Base-by-base conservation (phyloP, 2,888 invertebrate genomes). In the Apamea sordens region DNA sequence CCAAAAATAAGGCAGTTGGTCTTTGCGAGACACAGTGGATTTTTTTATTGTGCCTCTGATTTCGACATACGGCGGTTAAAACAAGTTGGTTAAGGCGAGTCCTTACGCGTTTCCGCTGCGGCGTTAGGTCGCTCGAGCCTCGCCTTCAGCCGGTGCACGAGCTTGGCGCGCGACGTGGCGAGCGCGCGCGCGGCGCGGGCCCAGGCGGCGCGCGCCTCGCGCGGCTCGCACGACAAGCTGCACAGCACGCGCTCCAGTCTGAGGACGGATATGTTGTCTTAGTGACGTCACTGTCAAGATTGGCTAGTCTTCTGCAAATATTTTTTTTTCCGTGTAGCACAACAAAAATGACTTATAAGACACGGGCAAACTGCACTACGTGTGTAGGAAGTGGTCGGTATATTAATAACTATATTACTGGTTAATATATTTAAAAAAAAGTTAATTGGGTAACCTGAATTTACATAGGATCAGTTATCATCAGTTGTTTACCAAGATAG, bases 161-260 rank as follows among this genome's bases (percentile, higher is more conserved):
- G 89, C 53, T 88, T 86, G 5, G 88, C 85, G 59, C 93, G 91
- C 4, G 93, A 69, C 3, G 89, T 76, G n/a, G 89, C 86, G 21
- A 95, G 90, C 5, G 83, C 64, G 83, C 92, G 92, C 18, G 95
- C 95, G 1, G 93, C 95, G 0, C 92, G 90, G 1, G 84, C 64
- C 91, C 93, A 93, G 18, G 93, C 92, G 0, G 88, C 88, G 41
- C 93, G 92, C 6, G 76, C 70, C 69, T 77, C 80, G 0, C 90
- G 80, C 24, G 87, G 47, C 7, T 82, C 86, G 18, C 80, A 68
- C 5, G 77, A 77, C n/a, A 69, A 28, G 36, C 85, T 65, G 7
- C 81, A 75, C 50, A 95, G 68, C 0, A 89, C 89, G 0, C 87
- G 88, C 36, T 56, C 56, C 56, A 56, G 56, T 56, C 56, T 56